Conservation (phyloP, 2,797 vertebrate genomes). For the Rallus crepitans region DNA sequence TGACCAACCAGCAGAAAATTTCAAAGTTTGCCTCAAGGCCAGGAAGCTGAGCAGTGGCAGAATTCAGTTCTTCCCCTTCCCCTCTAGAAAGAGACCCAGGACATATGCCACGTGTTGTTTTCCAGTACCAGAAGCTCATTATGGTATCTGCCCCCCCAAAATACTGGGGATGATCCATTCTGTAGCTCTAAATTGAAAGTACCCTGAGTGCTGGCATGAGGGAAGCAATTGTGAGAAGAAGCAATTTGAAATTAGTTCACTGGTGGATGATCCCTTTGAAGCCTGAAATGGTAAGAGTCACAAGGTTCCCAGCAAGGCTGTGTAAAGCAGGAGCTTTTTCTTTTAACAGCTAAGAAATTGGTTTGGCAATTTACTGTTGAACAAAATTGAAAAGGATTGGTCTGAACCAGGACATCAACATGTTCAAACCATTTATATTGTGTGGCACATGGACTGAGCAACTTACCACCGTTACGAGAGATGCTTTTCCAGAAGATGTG, state of each 20-base stretch:
- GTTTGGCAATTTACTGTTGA: background rate
- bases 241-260: slow-evolving; percentile 40
- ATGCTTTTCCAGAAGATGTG: background rate
- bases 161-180: background rate
- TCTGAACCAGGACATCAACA: background rate
- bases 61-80: background rate
- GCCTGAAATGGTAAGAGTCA: slow-evolving; percentile 18
- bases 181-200: slow-evolving; percentile 8
- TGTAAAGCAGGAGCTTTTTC: background rate
- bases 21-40: background rate
- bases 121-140: background rate
- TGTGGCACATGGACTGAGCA: background rate
- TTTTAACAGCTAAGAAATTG: slow-evolving; percentile 20
- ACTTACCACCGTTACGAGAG: background rate
- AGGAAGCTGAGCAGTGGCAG: background rate
- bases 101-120: background rate
- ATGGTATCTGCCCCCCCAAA: background rate
- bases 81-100: background rate
- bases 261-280: slow-evolving; percentile 47
- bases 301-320: background rate
- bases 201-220: background rate
- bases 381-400: background rate
- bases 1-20: background rate
- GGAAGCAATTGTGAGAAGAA: slow-evolving; percentile 29
- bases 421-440: background rate